Evolutionary conservation across 2,888 invertebrate species (phyloP), one percentile per base, ranked within the genome.

Genomic region (Habrosyne pyritoides): DNA sequence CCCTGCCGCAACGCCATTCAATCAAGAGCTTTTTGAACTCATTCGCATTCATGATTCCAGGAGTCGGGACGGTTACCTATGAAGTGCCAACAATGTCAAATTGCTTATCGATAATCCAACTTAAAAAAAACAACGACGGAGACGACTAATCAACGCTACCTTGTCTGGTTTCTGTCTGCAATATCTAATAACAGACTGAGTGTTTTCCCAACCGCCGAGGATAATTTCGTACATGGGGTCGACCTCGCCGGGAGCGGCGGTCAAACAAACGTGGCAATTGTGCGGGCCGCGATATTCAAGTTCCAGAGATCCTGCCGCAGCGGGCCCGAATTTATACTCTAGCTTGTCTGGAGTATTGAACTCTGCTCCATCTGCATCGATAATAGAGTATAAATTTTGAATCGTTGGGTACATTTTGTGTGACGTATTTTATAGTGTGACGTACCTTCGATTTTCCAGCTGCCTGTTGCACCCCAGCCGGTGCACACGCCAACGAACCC

Each of bases 381-480:
- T 75, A 84, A 86, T 71, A 77, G 73, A 67, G 59, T 63, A 64
- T 77, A 68, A 82, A 79, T 82, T 80, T 79, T 66, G 72, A 69
- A 64, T 66, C 69, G 87, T 89, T 91, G 91, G 92, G 93, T 91
- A 92, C 92, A 91, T 89, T 89, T 90, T 82, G 85, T 64, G 65
- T 18, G 50, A 56, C 51, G 52, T 21, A 12, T 49, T 48, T 52
- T 24, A 50, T 57, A 52, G 28, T 53, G 22, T 47, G 26, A 60
- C 75, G 59, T 91, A 96, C 96, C 95, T 93, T 97, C 96, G 71
- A 97, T 94, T 64, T 96, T 93, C 97, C 97, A 98, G 47, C 95
- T 93, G 33, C 97, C 97, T 54, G 88, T 91, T 10, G 97, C 96
- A 18, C 97, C 97, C 96, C 97, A 97, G 52, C 97, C 97, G 49